These are phyloP conservation scores for Alviniconcha marisindica DNA, from an alignment of 1,140 invertebrate species.

Conservation along the genomic window DNA sequence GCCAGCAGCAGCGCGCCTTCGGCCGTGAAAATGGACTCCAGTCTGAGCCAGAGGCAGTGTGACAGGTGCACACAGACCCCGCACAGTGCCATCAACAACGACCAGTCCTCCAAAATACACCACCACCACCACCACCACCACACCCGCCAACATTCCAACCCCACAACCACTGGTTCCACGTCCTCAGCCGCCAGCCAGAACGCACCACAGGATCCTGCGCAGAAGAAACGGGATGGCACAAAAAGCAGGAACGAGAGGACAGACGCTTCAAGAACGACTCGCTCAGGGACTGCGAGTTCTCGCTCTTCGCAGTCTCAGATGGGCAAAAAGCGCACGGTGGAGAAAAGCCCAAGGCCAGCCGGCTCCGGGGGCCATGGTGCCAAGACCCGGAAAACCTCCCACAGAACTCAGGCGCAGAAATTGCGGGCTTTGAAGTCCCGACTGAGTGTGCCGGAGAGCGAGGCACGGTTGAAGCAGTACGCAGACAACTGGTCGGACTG, in stretches of 20 bases:
- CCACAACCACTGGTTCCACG: not conserved
- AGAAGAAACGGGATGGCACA: not conserved
- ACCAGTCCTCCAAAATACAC: conserved; percentile 35
- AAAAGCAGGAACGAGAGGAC: not conserved
- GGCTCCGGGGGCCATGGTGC: not conserved
- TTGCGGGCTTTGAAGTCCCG: not conserved
- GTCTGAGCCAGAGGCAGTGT: not conserved
- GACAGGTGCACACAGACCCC: conserved; percentile 36
- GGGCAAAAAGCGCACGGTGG: not conserved
- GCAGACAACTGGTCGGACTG: conserved; percentile 31
- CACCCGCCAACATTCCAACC: conserved; percentile 26
- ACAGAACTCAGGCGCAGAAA: not conserved
- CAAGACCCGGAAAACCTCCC: not conserved
- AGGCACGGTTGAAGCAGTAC: conserved; percentile 23
- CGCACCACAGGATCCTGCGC: not conserved
- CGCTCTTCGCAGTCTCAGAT: not conserved
- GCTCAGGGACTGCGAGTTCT: not conserved
- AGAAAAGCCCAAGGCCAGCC: not conserved
- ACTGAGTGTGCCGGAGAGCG: not conserved
- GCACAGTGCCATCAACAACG: conserved; percentile 37
- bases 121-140: conserved; percentile 33
- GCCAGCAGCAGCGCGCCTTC: no score
- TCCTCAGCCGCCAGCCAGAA: not conserved
- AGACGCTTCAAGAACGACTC: not conserved
- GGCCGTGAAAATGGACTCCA: no score